Evolutionary conservation across 2,113 vertebrate species (phyloP).

Genomic region (Burhinus oedicnemus): DNA sequence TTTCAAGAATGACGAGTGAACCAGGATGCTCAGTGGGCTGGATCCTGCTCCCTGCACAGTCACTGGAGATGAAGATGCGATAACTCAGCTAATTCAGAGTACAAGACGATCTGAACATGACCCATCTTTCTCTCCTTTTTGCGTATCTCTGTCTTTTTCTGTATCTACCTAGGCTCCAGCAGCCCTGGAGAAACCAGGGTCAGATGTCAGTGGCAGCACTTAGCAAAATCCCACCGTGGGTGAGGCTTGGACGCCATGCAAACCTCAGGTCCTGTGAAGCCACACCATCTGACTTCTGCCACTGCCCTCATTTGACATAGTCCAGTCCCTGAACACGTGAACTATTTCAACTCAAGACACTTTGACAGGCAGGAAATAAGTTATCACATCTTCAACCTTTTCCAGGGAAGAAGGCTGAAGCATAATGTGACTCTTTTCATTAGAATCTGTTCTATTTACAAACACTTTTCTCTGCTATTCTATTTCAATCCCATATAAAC

Average conservation of each 20-base stretch:
- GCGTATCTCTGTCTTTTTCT: not conserved
- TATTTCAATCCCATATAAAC: constrained; percentile 3
- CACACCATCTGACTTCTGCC: not conserved
- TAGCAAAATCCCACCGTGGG: not conserved
- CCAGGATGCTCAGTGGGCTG: not conserved
- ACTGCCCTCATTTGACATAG: not conserved
- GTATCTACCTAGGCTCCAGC: not conserved
- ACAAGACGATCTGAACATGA: not conserved
- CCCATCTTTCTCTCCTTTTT: not conserved
- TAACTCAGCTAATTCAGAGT: not conserved
- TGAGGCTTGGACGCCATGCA: not conserved
- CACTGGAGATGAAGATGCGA: not conserved
- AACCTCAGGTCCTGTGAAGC: not conserved
- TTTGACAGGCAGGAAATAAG: not conserved
- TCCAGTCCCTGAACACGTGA: not conserved
- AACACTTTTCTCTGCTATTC: not conserved
- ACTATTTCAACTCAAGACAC: not conserved
- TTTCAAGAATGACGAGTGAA: not conserved
- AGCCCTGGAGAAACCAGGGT: not conserved
- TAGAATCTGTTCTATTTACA: not conserved
- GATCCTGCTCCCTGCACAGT: not conserved
- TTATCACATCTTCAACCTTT: not conserved
- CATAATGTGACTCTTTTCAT: not conserved
- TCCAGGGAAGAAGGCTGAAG: not conserved
- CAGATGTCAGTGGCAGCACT: not conserved